Base-by-base conservation (phyloP, 2,888 invertebrate genomes). In the Elmis aenea region DNA sequence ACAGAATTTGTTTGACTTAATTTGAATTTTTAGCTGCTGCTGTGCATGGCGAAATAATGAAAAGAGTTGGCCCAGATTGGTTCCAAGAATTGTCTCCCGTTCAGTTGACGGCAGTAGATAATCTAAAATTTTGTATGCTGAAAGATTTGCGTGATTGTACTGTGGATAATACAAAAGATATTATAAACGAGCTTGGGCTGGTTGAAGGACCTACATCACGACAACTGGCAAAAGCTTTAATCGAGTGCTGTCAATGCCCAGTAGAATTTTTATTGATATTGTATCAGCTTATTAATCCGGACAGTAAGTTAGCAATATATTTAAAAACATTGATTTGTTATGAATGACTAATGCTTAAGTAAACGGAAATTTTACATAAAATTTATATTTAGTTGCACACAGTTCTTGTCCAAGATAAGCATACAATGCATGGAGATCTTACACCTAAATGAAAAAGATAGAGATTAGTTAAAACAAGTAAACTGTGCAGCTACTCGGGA, bases 221-320 rank as follows among this genome's bases (percentile, higher is more conserved):
- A 10, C 46, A 55, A 15, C 33, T 66, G 3, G 34, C 48, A 29
- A 51, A 42, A 11, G 66, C 66, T 20, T 37, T 69, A 22, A 48
- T 49, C 5, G 44, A 56, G 5, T 62, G 61, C 31, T 59, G 58
- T 20, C 48, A 49, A 25, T 57, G 55, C 32, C 61, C 66, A 1
- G 53, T 64, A 0, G 66, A 68, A 40, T 68, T 68, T 45, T 51
- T 69, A 3, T 38, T 67, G 25, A 54, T 61, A 13, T 42, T 69
- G 2, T 67, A 66, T 38, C 61, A 64, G 33, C 16, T 64, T 13
- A 54, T 59, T 2, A 52, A 64, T 37, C 60, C 61, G 3, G 45
- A 58, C n/a, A 46, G 64, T 51, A 54, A 50, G 42, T 34, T 13
- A 6, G n/a, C n/a, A n/a, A n/a, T n/a, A n/a, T n/a, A n/a, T n/a